These are phyloP conservation scores for Athalia cordata DNA, from an alignment of 2,888 invertebrate genomes.

Conservation along the genomic window DNA sequence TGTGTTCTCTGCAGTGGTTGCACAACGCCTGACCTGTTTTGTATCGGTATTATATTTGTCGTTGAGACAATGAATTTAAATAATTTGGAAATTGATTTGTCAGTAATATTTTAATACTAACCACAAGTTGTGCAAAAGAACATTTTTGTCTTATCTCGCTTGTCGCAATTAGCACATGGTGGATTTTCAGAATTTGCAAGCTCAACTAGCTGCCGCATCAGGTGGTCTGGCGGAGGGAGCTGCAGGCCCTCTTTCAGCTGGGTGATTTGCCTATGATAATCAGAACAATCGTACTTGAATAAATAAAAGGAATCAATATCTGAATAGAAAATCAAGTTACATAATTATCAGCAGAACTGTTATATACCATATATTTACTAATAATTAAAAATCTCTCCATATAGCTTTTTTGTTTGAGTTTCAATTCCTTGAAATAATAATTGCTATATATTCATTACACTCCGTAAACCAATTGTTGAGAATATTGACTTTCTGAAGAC, in stretches of 20 bases:
- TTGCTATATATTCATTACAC: neutral
- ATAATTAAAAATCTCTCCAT: neutral
- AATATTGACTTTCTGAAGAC: conserved; percentile 30
- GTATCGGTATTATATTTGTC: neutral
- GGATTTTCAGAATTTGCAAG: conserved; percentile 83
- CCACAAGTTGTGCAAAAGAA: conserved; percentile 87
- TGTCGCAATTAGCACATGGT: conserved; percentile 87
- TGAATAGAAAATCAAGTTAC: neutral
- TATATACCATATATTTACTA: neutral
- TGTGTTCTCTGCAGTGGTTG: conserved; percentile 81
- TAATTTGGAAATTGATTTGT: neutral
- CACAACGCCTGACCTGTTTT: conserved; percentile 82
- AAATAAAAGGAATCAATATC: neutral
- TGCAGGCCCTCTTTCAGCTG: conserved; percentile 78
- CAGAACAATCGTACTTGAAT: neutral
- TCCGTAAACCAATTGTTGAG: neutral
- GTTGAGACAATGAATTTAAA: neutral
- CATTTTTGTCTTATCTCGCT: conserved; percentile 81
- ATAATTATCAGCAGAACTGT: neutral
- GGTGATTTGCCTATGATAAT: conserved; percentile 75
- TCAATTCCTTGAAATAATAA: neutral
- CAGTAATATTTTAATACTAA: conserved; percentile 63
- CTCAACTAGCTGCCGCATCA: conserved; percentile 83
- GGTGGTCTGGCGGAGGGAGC: conserved; percentile 79
- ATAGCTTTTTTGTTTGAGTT: no score